Conservation (phyloP, 2,113 vertebrate genomes). For the Dromas ardeola region DNA sequence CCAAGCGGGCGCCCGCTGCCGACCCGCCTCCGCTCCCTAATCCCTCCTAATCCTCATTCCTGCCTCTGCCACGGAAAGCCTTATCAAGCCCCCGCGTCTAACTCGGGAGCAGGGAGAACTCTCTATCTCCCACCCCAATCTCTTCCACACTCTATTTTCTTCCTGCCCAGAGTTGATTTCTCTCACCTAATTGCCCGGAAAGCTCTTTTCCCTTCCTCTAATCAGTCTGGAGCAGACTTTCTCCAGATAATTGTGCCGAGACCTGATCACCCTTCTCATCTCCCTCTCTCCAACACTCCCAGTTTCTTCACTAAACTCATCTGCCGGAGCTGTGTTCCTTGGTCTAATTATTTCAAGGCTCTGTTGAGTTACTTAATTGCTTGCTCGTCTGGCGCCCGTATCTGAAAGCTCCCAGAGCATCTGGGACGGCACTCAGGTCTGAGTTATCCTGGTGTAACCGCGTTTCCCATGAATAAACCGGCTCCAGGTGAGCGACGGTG, state of each 20-base stretch:
- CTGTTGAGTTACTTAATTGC: neutral
- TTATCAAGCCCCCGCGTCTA: neutral
- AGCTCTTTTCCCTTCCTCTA: constrained; percentile 43
- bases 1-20: neutral
- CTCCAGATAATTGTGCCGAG: constrained; percentile 50
- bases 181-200: constrained; percentile 51
- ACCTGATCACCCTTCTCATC: constrained; percentile 35
- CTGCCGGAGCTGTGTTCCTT: neutral
- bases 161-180: constrained; percentile 36
- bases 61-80: neutral
- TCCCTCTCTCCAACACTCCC: neutral
- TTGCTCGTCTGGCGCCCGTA: neutral
- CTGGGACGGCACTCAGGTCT: neutral
- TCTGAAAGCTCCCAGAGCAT: neutral
- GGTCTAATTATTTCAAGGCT: constrained; percentile 46
- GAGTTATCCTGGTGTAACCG: neutral
- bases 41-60: neutral
- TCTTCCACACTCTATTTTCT: neutral
- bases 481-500: neutral
- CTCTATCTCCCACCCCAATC: neutral
- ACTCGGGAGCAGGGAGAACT: neutral
- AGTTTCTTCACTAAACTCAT: constrained; percentile 3
- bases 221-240: constrained; percentile 56
- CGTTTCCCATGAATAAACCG: neutral
- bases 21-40: neutral